Percentiles rank a stretch among this genome's conserved stretches.
Evolutionary conservation across 2,113 vertebrate genomes (phyloP).

Genomic region (Heterotis niloticus): DNA sequence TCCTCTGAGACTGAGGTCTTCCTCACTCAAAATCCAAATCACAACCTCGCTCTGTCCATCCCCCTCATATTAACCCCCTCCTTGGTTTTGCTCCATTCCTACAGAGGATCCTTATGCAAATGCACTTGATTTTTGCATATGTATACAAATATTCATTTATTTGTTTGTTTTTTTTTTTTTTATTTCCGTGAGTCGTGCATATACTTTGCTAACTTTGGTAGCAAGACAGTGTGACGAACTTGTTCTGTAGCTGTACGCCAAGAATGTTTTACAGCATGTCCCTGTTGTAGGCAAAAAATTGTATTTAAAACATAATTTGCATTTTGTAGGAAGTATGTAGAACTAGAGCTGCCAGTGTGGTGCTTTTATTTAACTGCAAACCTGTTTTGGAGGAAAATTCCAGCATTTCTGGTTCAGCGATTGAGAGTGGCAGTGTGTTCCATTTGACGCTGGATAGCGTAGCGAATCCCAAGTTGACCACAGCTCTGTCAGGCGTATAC

Average conservation of each 20-base stretch:
- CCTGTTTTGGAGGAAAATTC: neutral
- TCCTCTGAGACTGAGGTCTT: constrained; percentile 20
- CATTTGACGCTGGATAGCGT: neutral
- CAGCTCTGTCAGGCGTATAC: neutral
- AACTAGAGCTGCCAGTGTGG: constrained; percentile 21
- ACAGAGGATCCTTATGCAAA: neutral
- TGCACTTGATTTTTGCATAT: neutral
- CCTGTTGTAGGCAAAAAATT: constrained; percentile 27
- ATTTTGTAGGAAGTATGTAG: constrained; percentile 34
- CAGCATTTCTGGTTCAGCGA: neutral
- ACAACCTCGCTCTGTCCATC: neutral
- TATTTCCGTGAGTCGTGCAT: constrained; percentile 38
- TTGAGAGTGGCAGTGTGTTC: neutral
- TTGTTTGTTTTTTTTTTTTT: constrained; percentile 4
- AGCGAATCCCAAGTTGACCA: neutral
- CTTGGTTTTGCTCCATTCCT: neutral
- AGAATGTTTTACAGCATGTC: constrained; percentile 36
- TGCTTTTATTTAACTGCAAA: constrained; percentile 7
- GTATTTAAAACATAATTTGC: constrained; percentile 30
- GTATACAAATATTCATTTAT: constrained; percentile 1
- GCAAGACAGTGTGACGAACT: constrained; percentile 24
- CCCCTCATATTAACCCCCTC: too few species aligned
- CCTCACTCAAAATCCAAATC: constrained; percentile 3
- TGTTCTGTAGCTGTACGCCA: constrained; percentile 26
- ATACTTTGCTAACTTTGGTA: constrained; percentile 21